phyloP scores from a whole-genome alignment of 2,113 vertebrate genomes.

The Periophthalmus modestus region DNA sequence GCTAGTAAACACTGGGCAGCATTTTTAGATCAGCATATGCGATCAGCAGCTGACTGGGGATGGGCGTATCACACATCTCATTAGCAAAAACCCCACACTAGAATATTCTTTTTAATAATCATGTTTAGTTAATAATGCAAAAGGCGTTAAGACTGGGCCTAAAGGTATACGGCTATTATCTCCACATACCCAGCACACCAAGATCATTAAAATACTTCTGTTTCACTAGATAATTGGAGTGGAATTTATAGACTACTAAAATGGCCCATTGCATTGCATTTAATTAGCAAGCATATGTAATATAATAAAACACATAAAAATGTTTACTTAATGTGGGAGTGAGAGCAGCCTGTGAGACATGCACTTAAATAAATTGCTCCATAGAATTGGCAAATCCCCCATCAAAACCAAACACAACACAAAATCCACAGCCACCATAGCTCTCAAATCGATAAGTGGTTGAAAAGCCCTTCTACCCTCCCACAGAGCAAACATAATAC shows the following conservation, averaged over 20 bases:
- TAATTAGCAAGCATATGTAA: conserved; percentile 12
- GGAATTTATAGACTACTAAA: not conserved
- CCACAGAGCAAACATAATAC: conserved; percentile 35
- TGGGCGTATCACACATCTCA: not conserved
- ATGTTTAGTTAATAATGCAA: not conserved
- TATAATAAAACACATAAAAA: conserved; percentile 6
- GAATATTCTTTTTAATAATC: conserved; percentile 1
- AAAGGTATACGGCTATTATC: not conserved
- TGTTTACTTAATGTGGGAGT: not conserved
- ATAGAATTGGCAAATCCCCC: conserved; percentile 16
- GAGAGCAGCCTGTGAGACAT: not conserved
- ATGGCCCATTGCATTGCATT: not conserved
- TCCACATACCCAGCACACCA: not conserved
- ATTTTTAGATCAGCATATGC: conserved; percentile 1
- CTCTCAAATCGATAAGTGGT: conserved; percentile 23
- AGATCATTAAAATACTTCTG: not conserved
- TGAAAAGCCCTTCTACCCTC: conserved; percentile 16
- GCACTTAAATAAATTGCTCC: conserved; percentile 9
- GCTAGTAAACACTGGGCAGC: too few species aligned
- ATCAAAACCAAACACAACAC: conserved; percentile 17
- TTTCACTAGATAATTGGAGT: not conserved
- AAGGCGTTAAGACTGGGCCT: not conserved
- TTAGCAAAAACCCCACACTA: conserved; percentile 6
- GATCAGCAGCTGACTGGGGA: not conserved
- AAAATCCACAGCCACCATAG: not conserved